Evolutionary conservation across 2,113 vertebrate species (phyloP).

Genomic region (Takifugu flavidus): DNA sequence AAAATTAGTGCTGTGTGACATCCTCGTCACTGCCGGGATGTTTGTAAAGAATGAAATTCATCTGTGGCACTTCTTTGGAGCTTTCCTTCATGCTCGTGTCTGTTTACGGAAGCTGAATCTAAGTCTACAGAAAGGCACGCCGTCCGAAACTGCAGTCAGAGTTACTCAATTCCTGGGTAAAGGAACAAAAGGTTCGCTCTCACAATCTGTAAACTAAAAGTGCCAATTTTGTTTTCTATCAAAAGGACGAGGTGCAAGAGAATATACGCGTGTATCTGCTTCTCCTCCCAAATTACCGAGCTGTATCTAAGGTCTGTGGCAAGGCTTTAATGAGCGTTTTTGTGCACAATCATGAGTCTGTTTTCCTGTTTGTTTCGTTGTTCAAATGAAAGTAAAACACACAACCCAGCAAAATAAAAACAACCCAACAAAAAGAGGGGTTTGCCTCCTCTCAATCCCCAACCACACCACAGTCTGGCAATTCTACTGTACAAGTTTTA

Average conservation of each 20-base stretch:
- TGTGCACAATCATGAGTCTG: slow-evolving; percentile 80
- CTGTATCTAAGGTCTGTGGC: slow-evolving; percentile 75
- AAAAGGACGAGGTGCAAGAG: slow-evolving; percentile 82
- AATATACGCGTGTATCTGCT: slow-evolving; percentile 73
- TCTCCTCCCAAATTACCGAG: slow-evolving; percentile 69
- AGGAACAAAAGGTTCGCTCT: background rate
- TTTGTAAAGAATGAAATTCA: slow-evolving; percentile 81
- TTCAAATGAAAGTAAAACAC: slow-evolving; percentile 76
- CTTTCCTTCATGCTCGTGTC: slow-evolving; percentile 87
- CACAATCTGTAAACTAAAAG: slow-evolving; percentile 90
- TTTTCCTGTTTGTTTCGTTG: slow-evolving; percentile 70
- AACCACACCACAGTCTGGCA: slow-evolving; percentile 66
- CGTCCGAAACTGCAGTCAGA: slow-evolving; percentile 89
- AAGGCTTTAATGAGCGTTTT: slow-evolving; percentile 76
- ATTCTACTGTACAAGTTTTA: slow-evolving; percentile 81
- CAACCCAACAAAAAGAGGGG: slow-evolving; percentile 46
- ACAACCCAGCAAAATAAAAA: slow-evolving; percentile 71
- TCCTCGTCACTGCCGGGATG: slow-evolving; percentile 52
- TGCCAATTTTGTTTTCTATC: slow-evolving; percentile 86
- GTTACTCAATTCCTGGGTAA: slow-evolving; percentile 75
- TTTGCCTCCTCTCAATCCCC: slow-evolving; percentile 25
- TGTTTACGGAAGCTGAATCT: slow-evolving; percentile 84
- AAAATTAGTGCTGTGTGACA: slow-evolving; percentile 72
- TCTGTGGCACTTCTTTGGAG: slow-evolving; percentile 89
- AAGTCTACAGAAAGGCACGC: slow-evolving; percentile 98